Percentiles rank a stretch among this genome's conserved stretches.
phyloP scores from a whole-genome alignment of 2,888 invertebrate genomes.

The Drosophila stalkeri region DNA sequence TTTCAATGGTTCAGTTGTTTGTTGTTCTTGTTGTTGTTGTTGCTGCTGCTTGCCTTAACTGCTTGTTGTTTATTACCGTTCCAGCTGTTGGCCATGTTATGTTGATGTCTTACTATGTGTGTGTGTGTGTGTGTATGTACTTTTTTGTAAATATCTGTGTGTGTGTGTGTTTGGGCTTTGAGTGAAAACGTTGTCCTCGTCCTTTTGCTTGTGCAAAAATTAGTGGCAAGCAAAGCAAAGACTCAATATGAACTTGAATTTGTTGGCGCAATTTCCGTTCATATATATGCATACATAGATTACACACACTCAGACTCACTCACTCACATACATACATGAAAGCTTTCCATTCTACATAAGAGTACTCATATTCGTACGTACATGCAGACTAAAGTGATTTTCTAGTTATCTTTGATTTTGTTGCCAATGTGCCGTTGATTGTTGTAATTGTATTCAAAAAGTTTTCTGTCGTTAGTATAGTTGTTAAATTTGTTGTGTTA shows the following conservation, averaged over 20 bases:
- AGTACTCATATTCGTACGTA: conserved; percentile 20
- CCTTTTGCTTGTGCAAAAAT: conserved; percentile 69
- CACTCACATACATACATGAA: background rate
- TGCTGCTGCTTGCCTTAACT: conserved; percentile 51
- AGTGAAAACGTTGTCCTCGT: conserved; percentile 24
- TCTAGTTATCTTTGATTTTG: conserved; percentile 20
- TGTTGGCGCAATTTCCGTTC: conserved; percentile 44
- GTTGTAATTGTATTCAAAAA: conserved; percentile 68
- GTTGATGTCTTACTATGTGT: conserved; percentile 37
- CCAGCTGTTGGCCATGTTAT: conserved; percentile 67
- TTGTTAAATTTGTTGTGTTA: conserved; percentile 26
- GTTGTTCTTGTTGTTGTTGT: conserved; percentile 50
- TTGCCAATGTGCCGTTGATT: conserved; percentile 49
- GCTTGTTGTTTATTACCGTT: conserved; percentile 74
- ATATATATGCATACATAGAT: background rate
- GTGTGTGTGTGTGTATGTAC: conserved; percentile 1
- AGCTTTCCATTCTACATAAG: conserved; percentile 10
- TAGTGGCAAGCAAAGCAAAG: conserved; percentile 54
- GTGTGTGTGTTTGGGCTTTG: conserved; percentile 17
- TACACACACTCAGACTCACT: background rate
- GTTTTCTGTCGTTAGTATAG: conserved; percentile 51
- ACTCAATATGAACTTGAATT: conserved; percentile 63
- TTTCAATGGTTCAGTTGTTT: conserved; percentile 38
- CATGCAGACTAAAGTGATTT: conserved; percentile 8
- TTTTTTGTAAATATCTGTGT: conserved; percentile 2